Base-by-base conservation (phyloP, 2,888 invertebrate genomes). In the Pediacus dermestoides region DNA sequence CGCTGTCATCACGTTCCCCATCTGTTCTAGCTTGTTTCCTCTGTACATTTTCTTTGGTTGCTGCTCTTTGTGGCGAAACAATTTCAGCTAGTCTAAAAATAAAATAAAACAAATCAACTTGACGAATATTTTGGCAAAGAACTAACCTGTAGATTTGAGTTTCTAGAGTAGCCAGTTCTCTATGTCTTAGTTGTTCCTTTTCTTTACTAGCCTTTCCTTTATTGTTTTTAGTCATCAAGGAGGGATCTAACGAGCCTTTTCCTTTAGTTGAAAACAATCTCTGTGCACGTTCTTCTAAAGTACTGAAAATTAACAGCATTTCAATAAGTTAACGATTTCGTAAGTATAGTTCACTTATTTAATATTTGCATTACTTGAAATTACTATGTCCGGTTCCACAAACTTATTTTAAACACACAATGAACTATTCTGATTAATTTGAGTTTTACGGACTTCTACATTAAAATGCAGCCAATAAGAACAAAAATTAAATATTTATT, bases 1-100 rank as follows among this genome's bases (percentile, higher is more conserved):
- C 91, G 31, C 90, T 91, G 64, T 94, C 92, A 46, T 93, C 89
- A 1, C 92, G 74, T 70, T 94, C 93, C 4, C 91, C 93, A 23
- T 90, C 92, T 1, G 92, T 92, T 38, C 96, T 81, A 0, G 97
- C 97, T 63, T 99, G 99, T 58, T 97, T 94, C 1, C 99, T 79
- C 60, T 97, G 96, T 2, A 99, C 97, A 70, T 99, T 99, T 71
- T 99, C 99, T 59, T 93, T 90, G 0, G 97, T 97, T 0, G 93
- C 84, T 2, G 81, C 77, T 27, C 97, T 77, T 55, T 96, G 93
- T 44, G 87, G 82, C 16, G 86, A 80, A 1, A 95, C 79, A 36
- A 91, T 71, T 54, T 90, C 90, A 0, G 90, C 83, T 44, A 94
- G 81, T 63, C 84, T 80, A 50, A 2, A 41, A 44, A n/a, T n/a